Conservation (phyloP, 2,113 vertebrate genomes). For the Pundamilia nyererei region DNA sequence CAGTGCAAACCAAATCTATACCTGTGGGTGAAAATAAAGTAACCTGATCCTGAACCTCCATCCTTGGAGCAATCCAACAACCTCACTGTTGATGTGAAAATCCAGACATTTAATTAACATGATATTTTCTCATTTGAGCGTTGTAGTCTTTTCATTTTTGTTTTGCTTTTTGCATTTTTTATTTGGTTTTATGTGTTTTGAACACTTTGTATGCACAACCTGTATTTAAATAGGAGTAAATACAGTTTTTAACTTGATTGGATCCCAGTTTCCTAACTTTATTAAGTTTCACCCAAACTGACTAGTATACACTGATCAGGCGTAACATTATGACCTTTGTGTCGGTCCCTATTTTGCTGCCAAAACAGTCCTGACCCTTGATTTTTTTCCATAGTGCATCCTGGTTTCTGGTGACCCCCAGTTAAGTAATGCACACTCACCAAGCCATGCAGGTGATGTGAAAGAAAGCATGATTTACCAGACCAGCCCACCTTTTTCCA, state of each 20-base stretch:
- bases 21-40: not conserved
- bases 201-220: not conserved
- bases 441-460: not conserved
- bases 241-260: not conserved
- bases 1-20: not conserved
- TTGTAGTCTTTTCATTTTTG: not conserved
- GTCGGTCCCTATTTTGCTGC: fast-evolving
- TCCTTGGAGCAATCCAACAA: fast-evolving
- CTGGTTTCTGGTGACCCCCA: not conserved
- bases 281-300: not conserved
- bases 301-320: not conserved
- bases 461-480: not conserved
- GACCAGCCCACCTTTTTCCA: not conserved
- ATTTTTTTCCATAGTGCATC: not conserved
- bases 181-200: not conserved
- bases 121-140: fast-evolving
- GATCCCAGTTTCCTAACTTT: not conserved
- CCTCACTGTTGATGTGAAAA: not conserved
- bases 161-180: not conserved
- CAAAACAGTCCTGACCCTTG: not conserved
- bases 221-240: not conserved
- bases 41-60: not conserved
- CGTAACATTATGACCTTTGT: not conserved
- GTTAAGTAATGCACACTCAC: not conserved
- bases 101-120: not conserved